Base-by-base conservation (phyloP, 1,140 invertebrate species). In the Saccostrea cuccullata region DNA sequence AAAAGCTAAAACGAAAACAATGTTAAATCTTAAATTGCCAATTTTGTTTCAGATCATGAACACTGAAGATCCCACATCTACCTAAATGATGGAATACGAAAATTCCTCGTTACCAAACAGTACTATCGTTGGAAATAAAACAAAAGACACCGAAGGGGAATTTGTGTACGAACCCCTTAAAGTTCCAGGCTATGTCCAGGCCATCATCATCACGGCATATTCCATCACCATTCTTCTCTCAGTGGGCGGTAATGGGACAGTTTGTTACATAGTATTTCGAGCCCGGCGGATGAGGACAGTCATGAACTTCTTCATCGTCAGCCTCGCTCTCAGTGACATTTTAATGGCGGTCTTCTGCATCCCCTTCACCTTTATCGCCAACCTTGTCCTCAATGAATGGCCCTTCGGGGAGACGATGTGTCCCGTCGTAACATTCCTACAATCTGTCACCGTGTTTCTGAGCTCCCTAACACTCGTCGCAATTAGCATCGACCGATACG, bases 291-390 rank as follows among this genome's bases (percentile, higher is more conserved):
- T 99, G 98, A 95, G 98, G 82, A 98, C 98, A 0, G 98, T 98
- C 1, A 99, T 98, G 86, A 99, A 99, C 95, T 98, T 98, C 93
- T 99, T 99, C 95, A 99, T 99, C 86, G 97, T 99, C 2, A 99
- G 99, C 93, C 95, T 99, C 89, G 98, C 98, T 0, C 97, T 99
- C 30, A 98, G 98, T 0, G 98, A 99, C 93, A 98, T 99, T 93
- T 97, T 98, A 91, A 99, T 99, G 94, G 98, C 97, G 20, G 96
- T 99, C 0, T 97, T 99, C 12, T 98, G 98, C 0, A 98, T 99
- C 89, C 98, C 98, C 0, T 98, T 99, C 92, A 95, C 99, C 0
- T 98, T 98, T 87, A 96, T 99, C 13, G 97, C 97, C 0, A 99
- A 98, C 0, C 97, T 98, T 95, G 96, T 97, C 12, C 95, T 98